These are phyloP conservation scores for Cololabis saira DNA, from an alignment of 2,113 vertebrate genomes.

Conservation along the genomic window DNA sequence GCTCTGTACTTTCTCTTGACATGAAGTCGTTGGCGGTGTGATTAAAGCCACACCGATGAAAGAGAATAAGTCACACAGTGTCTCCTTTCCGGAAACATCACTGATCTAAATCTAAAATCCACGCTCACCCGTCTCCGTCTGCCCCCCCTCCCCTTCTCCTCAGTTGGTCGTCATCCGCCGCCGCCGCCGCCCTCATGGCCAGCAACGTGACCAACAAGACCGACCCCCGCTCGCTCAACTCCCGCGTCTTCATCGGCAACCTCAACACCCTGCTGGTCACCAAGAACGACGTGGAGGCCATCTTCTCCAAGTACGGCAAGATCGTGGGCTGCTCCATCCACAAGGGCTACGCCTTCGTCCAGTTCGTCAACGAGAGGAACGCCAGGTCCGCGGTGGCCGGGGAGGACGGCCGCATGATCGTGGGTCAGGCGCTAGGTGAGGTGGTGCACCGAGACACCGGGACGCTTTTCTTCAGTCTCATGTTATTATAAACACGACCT, in stretches of 20 bases:
- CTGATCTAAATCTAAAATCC: too few species aligned
- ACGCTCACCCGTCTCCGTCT: not conserved
- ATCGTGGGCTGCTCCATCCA: constrained; percentile 92
- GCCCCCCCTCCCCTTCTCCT: too few species aligned
- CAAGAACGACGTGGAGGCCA: constrained; percentile 92
- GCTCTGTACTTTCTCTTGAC: too few species aligned
- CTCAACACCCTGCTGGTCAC: constrained; percentile 93
- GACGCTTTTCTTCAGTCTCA: too few species aligned
- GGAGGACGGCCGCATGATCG: constrained; percentile 91
- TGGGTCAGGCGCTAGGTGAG: constrained; percentile 87
- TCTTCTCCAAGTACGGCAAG: constrained; percentile 93
- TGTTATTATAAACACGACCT: too few species aligned
- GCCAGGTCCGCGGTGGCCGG: constrained; percentile 86
- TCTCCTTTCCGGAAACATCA: too few species aligned
- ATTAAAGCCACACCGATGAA: too few species aligned
- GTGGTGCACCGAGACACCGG: too few species aligned
- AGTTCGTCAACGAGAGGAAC: constrained; percentile 88
- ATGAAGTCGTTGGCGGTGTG: too few species aligned
- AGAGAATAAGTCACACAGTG: too few species aligned
- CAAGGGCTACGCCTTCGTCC: constrained; percentile 93
- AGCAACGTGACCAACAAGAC: constrained; percentile 95
- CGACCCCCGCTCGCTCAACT: constrained; percentile 90
- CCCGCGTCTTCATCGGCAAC: constrained; percentile 93
- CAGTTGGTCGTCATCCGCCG: constrained; percentile 56
- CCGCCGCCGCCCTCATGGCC: constrained; percentile 81